These are phyloP conservation scores for Caranx ignobilis DNA, from an alignment of 2,113 vertebrate genomes.

Conservation along the genomic window DNA sequence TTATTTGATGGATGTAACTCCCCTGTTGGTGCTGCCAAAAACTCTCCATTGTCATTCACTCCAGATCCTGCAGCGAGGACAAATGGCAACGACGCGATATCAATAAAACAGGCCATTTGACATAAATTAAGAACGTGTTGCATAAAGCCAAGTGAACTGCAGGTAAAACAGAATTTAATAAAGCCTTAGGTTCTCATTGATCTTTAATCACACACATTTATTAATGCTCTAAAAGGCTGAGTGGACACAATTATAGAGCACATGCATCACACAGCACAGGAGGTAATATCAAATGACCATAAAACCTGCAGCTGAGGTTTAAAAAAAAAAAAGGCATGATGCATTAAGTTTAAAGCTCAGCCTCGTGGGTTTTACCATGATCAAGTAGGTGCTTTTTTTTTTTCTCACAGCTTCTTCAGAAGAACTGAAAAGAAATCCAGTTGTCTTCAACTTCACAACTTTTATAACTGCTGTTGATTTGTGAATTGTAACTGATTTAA, in stretches of 20 bases:
- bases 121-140: slow-evolving; percentile 16
- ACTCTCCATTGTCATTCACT: background rate
- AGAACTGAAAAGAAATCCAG: too few relatives aligned
- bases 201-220: slow-evolving; percentile 66
- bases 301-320: slow-evolving; percentile 5
- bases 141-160: slow-evolving; percentile 6
- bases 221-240: slow-evolving; percentile 53
- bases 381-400: background rate
- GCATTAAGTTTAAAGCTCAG: slow-evolving; percentile 17
- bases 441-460: too few relatives aligned
- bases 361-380: background rate
- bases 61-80: slow-evolving; percentile 2
- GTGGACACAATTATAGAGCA: slow-evolving; percentile 39
- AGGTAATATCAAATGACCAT: slow-evolving; percentile 20
- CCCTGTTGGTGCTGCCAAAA: slow-evolving; percentile 4
- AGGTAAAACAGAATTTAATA: slow-evolving; percentile 33
- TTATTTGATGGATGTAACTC: background rate
- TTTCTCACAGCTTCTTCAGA: too few relatives aligned
- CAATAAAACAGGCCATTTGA: background rate
- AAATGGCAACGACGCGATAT: background rate
- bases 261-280: slow-evolving; percentile 5
- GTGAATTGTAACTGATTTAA: too few relatives aligned
- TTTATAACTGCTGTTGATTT: too few relatives aligned
- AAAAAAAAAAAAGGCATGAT: background rate
- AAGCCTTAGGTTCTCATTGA: slow-evolving; percentile 44